Evolutionary conservation across 2,113 vertebrate genomes (phyloP), one percentile per base, ranked within the genome.

Genomic region (Parotia lawesii): DNA sequence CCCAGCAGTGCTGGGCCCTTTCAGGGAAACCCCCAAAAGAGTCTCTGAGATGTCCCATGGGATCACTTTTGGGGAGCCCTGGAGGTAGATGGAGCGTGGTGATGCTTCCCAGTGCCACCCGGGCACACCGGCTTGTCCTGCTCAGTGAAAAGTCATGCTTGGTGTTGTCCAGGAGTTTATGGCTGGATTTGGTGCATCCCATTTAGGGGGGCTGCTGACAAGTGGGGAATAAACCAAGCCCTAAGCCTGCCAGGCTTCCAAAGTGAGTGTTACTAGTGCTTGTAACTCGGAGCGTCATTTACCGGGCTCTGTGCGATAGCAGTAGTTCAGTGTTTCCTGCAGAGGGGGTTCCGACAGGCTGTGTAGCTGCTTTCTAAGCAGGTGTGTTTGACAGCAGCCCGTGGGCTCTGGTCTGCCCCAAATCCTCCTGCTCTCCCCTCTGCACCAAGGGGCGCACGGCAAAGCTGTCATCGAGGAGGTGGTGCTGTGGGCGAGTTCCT

Each of bases 401-500:
- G 24, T 1, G 11, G 21, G 47, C 56, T 90, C 50, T 35, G n/a
- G 1, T 54, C 20, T 54, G 21, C 21, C 33, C 12, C 35, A 24
- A 3, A 54, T 31, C 54, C 56, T 57, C 12, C 12, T 12, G 7
- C 7, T 72, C 8, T 56, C 23, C 25, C 3, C 20, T 53, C 27
- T 37, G 31, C 40, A 42, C 31, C 22, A 6, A 74, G 58, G 22
- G 24, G 10, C 2, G 4, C 44, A 11, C 19, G 47, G 31, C 35
- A 16, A 53, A 40, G 10, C 35, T 33, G 53, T 1, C 4, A 1
- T 13, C 0, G 2, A 50, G 71, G 35, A 8, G 4, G 19, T 44
- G 87, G 17, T 44, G 87, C 69, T 11, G 27, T 0, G 20, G 73
- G 18, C 0, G 21, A 51, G n/a, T 15, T 56, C 37, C 44, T 53